Conservation (phyloP, 2,888 invertebrate genomes). For the Nymphalis polychloros region DNA sequence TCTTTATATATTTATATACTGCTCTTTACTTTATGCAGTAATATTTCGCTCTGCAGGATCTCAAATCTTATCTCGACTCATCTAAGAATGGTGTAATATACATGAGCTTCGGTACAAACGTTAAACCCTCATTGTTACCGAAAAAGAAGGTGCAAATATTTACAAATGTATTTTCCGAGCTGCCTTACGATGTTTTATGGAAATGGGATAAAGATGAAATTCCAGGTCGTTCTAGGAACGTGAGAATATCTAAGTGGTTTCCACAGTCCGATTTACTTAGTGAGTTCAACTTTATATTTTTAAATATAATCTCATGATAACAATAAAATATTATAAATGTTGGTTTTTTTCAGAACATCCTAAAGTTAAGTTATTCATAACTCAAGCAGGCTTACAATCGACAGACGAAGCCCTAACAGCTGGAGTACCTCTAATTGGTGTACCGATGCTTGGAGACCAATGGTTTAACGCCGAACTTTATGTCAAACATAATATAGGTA, state of each 20-base stretch:
- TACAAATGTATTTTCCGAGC: conserved; percentile 48
- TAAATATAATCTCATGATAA: too few relatives aligned
- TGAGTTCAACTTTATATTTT: conserved; percentile 9
- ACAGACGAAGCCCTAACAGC: conserved; percentile 64
- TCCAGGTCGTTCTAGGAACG: conserved; percentile 49
- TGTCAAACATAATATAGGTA: conserved; percentile 50
- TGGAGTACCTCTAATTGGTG: conserved; percentile 59
- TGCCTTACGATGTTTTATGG: conserved; percentile 58
- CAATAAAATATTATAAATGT: background rate
- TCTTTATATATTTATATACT: too few relatives aligned
- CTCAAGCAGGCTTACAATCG: conserved; percentile 68
- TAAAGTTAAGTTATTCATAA: conserved; percentile 63
- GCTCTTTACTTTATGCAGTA: too few relatives aligned
- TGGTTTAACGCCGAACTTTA: conserved; percentile 56
- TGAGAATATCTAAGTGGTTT: conserved; percentile 54
- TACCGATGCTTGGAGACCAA: conserved; percentile 67
- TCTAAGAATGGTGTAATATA: conserved; percentile 57
- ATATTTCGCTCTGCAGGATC: conserved; percentile 38
- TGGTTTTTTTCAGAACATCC: conserved; percentile 49
- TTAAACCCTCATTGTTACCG: conserved; percentile 49
- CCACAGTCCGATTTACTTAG: conserved; percentile 45
- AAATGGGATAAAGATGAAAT: conserved; percentile 54
- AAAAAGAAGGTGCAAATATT: conserved; percentile 42
- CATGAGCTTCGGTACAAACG: conserved; percentile 61
- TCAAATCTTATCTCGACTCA: conserved; percentile 42